Percentiles rank a stretch among this genome's conserved stretches.
phyloP scores from a whole-genome alignment of 2,113 vertebrate genomes.

The Platycercus adscitus region DNA sequence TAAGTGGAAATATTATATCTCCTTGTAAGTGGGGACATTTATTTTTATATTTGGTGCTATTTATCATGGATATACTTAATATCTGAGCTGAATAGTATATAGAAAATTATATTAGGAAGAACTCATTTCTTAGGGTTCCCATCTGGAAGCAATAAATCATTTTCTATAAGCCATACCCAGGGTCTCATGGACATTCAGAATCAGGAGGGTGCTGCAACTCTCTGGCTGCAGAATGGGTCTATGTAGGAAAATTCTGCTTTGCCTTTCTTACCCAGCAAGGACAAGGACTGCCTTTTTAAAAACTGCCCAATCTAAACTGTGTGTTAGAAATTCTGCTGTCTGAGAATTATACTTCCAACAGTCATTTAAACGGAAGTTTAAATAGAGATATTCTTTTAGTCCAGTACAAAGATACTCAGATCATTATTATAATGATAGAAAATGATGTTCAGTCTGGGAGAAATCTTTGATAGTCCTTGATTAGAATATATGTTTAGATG shows the following conservation, averaged over 20 bases:
- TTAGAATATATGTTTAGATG: background rate
- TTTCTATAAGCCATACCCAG: background rate
- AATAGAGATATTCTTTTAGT: background rate
- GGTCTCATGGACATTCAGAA: background rate
- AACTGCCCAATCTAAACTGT: background rate
- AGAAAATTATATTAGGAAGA: background rate
- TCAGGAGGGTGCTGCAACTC: background rate
- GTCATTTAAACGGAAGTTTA: background rate
- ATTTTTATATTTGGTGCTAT: background rate
- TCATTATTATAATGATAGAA: background rate
- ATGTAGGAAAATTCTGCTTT: background rate
- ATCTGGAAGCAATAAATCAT: background rate
- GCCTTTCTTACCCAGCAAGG: background rate
- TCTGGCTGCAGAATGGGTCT: background rate
- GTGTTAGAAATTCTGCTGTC: background rate
- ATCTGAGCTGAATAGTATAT: background rate
- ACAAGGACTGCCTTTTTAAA: background rate
- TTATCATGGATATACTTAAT: background rate
- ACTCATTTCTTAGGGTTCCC: background rate
- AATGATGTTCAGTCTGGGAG: background rate
- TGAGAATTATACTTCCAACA: background rate
- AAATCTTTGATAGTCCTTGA: background rate
- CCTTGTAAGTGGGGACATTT: slow-evolving; percentile 9
- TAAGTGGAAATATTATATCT: background rate
- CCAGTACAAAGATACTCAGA: background rate